Evolutionary conservation across 2,888 invertebrate species (phyloP).

Genomic region (Timema podura): DNA sequence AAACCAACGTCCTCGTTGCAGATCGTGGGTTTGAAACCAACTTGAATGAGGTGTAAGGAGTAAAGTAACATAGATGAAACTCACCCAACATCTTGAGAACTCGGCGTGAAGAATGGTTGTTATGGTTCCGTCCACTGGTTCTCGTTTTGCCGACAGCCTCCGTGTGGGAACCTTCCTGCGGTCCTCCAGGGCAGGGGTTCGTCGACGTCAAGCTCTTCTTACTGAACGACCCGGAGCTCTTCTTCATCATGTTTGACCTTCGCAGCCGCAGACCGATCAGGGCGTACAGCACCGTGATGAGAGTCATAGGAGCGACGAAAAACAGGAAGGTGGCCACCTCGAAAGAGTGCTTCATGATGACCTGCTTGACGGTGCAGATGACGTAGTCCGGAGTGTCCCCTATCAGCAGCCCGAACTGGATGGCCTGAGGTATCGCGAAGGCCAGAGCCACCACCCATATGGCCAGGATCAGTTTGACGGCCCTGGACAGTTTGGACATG

Average conservation of each 20-base stretch:
- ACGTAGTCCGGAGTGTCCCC: constrained; percentile 42
- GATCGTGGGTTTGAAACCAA: no score
- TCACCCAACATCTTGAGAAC: constrained; percentile 75
- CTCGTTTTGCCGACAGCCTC: constrained; percentile 1
- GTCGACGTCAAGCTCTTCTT: background rate
- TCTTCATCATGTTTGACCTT: constrained; percentile 37
- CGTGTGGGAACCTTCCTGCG: no score
- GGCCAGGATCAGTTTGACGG: constrained; percentile 64
- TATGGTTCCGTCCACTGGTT: constrained; percentile 19
- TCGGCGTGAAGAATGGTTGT: constrained; percentile 56
- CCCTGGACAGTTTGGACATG: constrained; percentile 77
- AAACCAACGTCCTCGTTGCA: no score
- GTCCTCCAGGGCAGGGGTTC: no score
- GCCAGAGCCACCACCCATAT: constrained; percentile 77
- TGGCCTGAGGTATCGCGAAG: constrained; percentile 71
- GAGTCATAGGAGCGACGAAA: constrained; percentile 56
- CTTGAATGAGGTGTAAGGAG: no score
- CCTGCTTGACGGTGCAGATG: constrained; percentile 43
- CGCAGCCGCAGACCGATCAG: constrained; percentile 47
- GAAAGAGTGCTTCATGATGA: constrained; percentile 48
- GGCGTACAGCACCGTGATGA: constrained; percentile 55
- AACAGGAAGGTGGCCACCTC: constrained; percentile 55
- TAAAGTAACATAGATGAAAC: no score
- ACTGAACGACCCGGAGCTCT: constrained; percentile 14
- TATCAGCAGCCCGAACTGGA: constrained; percentile 73